Percentiles rank a stretch among this genome's conserved stretches.
These are phyloP conservation scores for Drosophila subquinaria DNA, from an alignment of 2,888 invertebrate genomes.

Conservation along the genomic window DNA sequence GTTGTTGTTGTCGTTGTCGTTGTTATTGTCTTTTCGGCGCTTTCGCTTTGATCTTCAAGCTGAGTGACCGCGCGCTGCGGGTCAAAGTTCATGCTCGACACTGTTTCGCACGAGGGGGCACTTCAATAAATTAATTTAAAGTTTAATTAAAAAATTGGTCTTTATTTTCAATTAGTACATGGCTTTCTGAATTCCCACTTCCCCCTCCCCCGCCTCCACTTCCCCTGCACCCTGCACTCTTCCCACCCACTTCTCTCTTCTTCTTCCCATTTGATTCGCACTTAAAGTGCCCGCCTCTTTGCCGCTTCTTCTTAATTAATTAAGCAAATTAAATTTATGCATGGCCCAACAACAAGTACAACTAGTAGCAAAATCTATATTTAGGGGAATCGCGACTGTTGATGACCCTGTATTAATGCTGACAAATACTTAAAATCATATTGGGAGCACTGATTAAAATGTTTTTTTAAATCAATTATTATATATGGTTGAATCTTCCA, in stretches of 20 bases:
- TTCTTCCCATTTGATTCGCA: conserved; percentile 1
- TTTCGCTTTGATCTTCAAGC: conserved; percentile 59
- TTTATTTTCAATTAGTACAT: conserved; percentile 75
- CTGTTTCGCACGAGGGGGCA: conserved; percentile 39
- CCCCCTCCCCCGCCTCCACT: neutral
- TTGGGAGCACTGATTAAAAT: too few relatives aligned
- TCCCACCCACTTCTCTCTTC: neutral
- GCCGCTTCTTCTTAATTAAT: conserved; percentile 75
- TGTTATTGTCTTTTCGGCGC: conserved; percentile 3
- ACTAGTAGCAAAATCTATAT: neutral
- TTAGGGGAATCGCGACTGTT: neutral
- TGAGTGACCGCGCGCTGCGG: conserved; percentile 59
- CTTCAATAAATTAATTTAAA: conserved; percentile 81
- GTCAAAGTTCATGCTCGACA: conserved; percentile 59
- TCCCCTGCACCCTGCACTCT: neutral
- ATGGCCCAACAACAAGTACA: conserved; percentile 52
- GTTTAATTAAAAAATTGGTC: conserved; percentile 81
- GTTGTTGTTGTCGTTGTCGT: neutral
- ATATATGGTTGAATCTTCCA: too few relatives aligned
- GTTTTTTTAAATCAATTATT: too few relatives aligned
- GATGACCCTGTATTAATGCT: neutral
- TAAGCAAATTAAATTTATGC: conserved; percentile 80
- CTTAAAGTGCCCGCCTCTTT: conserved; percentile 19
- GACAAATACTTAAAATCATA: too few relatives aligned
- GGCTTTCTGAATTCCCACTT: conserved; percentile 15